Conservation (phyloP, 2,113 vertebrate genomes). For the Felis chaus region DNA sequence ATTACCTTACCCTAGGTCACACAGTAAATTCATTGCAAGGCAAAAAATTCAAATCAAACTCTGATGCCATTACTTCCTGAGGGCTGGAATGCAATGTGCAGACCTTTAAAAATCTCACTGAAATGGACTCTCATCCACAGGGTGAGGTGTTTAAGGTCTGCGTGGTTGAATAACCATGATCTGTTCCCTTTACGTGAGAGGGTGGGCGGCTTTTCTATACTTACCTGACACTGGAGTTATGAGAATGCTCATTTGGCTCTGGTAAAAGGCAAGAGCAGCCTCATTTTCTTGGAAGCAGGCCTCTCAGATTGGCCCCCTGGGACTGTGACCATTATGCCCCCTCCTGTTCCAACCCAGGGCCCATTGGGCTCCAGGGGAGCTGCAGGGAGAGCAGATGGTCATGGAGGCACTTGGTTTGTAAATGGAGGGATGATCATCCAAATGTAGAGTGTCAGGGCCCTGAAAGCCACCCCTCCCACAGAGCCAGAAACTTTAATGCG, state of each 20-base stretch:
- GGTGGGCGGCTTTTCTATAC: background rate
- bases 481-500: background rate
- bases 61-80: background rate
- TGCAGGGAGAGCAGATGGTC: background rate
- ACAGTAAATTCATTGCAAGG: background rate
- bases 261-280: background rate
- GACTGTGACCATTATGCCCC: background rate
- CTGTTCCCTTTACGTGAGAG: background rate
- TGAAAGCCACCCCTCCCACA: background rate
- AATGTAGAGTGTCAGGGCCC: background rate
- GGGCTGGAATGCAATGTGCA: background rate
- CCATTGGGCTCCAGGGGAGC: background rate
- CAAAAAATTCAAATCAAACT: background rate
- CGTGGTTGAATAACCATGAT: background rate
- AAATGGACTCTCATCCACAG: background rate
- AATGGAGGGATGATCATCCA: background rate
- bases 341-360: background rate
- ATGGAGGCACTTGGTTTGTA: background rate
- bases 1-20: background rate
- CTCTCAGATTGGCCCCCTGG: background rate
- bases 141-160: background rate
- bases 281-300: conserved; percentile 51
- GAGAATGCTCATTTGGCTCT: background rate
- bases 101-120: background rate
- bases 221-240: background rate